Evolutionary conservation across 2,888 invertebrate species (phyloP).

Genomic region (Arrhopalites spinosus): DNA sequence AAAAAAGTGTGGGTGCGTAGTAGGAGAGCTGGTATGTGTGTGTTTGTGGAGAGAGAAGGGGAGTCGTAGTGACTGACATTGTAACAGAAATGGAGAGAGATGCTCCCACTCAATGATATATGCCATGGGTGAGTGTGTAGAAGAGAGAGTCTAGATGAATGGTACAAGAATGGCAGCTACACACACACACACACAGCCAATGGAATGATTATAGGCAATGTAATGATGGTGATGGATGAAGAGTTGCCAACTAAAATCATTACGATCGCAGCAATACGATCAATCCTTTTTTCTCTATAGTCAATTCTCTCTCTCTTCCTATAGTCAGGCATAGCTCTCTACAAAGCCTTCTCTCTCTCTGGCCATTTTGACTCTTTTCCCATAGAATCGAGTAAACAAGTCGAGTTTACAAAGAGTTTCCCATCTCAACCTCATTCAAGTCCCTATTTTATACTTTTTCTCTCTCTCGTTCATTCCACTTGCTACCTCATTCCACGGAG

Average conservation of each 20-base stretch:
- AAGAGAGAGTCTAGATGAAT: neutral
- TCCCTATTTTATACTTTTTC: too few species aligned
- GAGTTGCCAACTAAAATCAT: conserved; percentile 35
- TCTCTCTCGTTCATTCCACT: too few species aligned
- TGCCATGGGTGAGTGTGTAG: neutral
- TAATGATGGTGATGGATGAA: conserved; percentile 36
- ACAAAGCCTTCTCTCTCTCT: neutral
- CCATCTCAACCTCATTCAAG: neutral
- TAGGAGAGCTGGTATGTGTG: too few species aligned
- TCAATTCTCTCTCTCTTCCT: neutral
- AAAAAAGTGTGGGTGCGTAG: too few species aligned
- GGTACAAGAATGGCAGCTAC: too few species aligned
- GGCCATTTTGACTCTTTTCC: neutral
- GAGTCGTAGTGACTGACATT: too few species aligned
- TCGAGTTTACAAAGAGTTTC: conserved; percentile 21
- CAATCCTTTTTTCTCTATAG: conserved; percentile 24
- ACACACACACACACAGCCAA: neutral
- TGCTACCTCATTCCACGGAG: too few species aligned
- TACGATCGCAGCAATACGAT: conserved; percentile 32
- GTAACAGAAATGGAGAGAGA: neutral
- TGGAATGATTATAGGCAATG: conserved; percentile 26
- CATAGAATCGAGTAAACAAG: conserved; percentile 26
- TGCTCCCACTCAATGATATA: neutral
- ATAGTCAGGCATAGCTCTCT: neutral
- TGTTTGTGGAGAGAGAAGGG: too few species aligned